Evolutionary conservation across 1,140 invertebrate genomes (phyloP).

Genomic region (Eupeodes corollae): DNA sequence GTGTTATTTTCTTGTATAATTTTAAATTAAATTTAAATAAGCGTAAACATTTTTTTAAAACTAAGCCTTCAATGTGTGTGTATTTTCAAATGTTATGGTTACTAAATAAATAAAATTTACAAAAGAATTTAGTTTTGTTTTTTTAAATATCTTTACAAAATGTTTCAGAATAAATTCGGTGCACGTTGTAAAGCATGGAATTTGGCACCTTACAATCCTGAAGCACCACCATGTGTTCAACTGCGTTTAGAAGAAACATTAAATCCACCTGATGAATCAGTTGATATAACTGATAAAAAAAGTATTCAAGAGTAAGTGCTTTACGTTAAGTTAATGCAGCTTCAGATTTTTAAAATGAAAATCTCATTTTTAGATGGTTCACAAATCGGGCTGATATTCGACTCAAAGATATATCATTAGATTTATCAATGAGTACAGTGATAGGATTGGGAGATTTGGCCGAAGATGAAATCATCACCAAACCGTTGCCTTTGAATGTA

Average conservation of each 20-base stretch:
- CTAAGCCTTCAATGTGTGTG: too few species aligned
- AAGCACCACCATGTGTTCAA: conserved; percentile 43
- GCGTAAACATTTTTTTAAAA: too few species aligned
- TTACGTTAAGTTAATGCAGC: not conserved
- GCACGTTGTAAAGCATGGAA: conserved; percentile 59
- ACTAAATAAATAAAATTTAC: too few species aligned
- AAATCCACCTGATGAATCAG: conserved; percentile 19
- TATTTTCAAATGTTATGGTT: too few species aligned
- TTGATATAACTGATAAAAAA: conserved; percentile 29
- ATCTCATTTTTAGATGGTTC: conserved; percentile 29
- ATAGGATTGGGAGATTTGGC: conserved; percentile 66
- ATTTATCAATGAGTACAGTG: conserved; percentile 69
- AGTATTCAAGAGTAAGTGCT: conserved; percentile 24
- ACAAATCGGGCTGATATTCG: conserved; percentile 48
- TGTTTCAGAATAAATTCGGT: conserved; percentile 55
- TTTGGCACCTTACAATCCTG: conserved; percentile 46
- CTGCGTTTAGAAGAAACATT: conserved; percentile 50
- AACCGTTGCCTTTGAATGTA: conserved; percentile 68
- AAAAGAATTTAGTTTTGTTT: too few species aligned
- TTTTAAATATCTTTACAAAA: conserved; percentile 13
- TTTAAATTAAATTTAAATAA: too few species aligned
- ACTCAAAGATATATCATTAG: conserved; percentile 54
- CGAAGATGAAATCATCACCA: conserved; percentile 72
- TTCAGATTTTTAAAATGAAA: not conserved
- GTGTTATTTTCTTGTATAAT: too few species aligned